Percentiles rank a stretch among this genome's conserved stretches.
Conservation (phyloP, 1,140 invertebrate species). For the Stegodyphus mimosarum region DNA sequence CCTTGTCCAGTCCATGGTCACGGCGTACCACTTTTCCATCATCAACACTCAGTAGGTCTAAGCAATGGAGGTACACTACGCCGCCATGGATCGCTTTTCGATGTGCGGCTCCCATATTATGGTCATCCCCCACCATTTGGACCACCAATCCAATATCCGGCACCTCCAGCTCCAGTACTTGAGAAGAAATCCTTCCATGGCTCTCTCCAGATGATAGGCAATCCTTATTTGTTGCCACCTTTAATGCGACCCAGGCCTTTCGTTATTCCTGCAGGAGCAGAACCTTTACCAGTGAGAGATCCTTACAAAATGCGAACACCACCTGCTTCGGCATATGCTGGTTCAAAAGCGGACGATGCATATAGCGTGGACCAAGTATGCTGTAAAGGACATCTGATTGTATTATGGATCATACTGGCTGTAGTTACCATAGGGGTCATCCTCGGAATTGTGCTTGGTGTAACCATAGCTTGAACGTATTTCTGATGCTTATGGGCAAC, state of each 20-base stretch:
- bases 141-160: neutral
- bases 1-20: slow-evolving; percentile 63
- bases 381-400: slow-evolving; percentile 66
- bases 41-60: slow-evolving; percentile 15
- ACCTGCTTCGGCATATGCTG: slow-evolving; percentile 36
- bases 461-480: slow-evolving; percentile 57
- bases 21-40: slow-evolving; percentile 37
- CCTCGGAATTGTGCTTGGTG: slow-evolving; percentile 65
- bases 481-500: neutral
- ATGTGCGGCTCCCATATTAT: slow-evolving; percentile 39
- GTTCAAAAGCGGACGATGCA: slow-evolving; percentile 44
- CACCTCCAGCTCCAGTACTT: slow-evolving; percentile 17
- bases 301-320: slow-evolving; percentile 58
- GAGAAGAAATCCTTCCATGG: slow-evolving; percentile 61
- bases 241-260: slow-evolving; percentile 57
- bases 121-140: slow-evolving; percentile 8
- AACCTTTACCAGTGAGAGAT: slow-evolving; percentile 61
- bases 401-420: slow-evolving; percentile 67
- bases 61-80: slow-evolving; percentile 37
- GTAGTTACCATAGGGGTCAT: slow-evolving; percentile 67
- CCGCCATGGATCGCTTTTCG: slow-evolving; percentile 53
- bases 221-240: slow-evolving; percentile 48
- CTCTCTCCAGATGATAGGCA: slow-evolving; percentile 50
- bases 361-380: slow-evolving; percentile 61
- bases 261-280: slow-evolving; percentile 54